Conservation (phyloP, 2,797 vertebrate species). For the Synanceia verrucosa region DNA sequence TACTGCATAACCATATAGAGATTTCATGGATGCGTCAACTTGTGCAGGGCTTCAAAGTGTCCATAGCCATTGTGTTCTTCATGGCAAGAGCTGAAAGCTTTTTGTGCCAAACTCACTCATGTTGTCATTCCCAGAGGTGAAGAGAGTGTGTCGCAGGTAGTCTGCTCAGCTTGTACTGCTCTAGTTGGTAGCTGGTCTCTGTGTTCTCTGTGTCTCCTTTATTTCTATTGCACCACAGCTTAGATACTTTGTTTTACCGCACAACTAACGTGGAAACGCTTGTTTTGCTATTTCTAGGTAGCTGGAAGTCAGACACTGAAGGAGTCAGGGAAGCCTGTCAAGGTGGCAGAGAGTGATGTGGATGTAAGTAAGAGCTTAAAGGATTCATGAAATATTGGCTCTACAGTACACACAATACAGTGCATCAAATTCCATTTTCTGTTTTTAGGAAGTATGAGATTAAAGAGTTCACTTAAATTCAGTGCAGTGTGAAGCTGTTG, state of each 20-base stretch:
- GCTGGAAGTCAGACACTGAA: slow-evolving; percentile 87
- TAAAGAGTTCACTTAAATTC: background rate
- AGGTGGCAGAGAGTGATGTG: slow-evolving; percentile 94
- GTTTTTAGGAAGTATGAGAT: background rate
- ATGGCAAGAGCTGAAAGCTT: slow-evolving; percentile 48
- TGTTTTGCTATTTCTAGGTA: slow-evolving; percentile 78
- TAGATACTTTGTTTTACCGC: background rate
- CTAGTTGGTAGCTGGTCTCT: slow-evolving; percentile 32
- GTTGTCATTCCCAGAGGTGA: slow-evolving; percentile 41
- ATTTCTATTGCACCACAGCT: background rate
- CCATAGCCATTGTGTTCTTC: slow-evolving; percentile 51
- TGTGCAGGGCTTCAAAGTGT: slow-evolving; percentile 67
- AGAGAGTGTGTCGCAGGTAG: slow-evolving; percentile 27
- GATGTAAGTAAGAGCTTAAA: slow-evolving; percentile 86
- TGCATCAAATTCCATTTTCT: background rate
- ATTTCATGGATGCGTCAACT: slow-evolving; percentile 6
- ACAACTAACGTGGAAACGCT: slow-evolving; percentile 16
- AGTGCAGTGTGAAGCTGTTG: background rate
- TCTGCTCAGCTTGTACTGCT: slow-evolving; percentile 21
- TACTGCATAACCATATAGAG: background rate
- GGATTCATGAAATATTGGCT: background rate
- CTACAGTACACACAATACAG: background rate
- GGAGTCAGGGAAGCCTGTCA: slow-evolving; percentile 88
- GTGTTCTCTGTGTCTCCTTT: slow-evolving; percentile 37
- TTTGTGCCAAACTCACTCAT: slow-evolving; percentile 48